phyloP scores from a whole-genome alignment of 2,888 invertebrate species.

The Crepidodera aurea region DNA sequence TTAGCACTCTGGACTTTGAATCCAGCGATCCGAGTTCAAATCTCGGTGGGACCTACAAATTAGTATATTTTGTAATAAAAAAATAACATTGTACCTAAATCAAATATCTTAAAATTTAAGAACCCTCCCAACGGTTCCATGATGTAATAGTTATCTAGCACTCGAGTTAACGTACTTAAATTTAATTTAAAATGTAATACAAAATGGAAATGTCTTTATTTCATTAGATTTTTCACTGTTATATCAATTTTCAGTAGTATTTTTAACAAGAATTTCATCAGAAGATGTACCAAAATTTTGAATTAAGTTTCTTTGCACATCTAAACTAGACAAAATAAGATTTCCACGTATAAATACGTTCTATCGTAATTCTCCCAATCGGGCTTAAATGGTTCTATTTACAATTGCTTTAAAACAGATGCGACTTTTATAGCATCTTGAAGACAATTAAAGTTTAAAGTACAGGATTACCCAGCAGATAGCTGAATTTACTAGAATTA shows the following conservation, averaged over 20 bases:
- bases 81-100: too few relatives aligned
- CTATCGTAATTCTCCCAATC: conserved; percentile 33
- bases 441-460: conserved; percentile 47
- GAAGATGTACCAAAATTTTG: neutral
- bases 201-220: too few relatives aligned
- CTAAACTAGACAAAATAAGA: conserved; percentile 9
- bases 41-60: conserved; percentile 57
- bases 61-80: neutral
- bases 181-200: too few relatives aligned
- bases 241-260: too few relatives aligned
- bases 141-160: too few relatives aligned
- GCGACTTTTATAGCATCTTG: conserved; percentile 46
- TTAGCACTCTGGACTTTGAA: conserved; percentile 83
- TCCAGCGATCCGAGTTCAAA: conserved; percentile 83
- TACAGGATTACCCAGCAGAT: conserved; percentile 48
- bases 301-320: neutral
- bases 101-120: too few relatives aligned
- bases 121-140: too few relatives aligned
- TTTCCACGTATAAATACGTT: conserved; percentile 25
- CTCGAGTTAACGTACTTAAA: too few relatives aligned
- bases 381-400: conserved; percentile 40
- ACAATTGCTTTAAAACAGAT: conserved; percentile 40
- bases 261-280: too few relatives aligned
- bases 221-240: too few relatives aligned
- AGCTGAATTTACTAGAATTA: conserved; percentile 51